phyloP scores from a whole-genome alignment of 2,113 vertebrate species.

The Epinephelus lanceolatus region DNA sequence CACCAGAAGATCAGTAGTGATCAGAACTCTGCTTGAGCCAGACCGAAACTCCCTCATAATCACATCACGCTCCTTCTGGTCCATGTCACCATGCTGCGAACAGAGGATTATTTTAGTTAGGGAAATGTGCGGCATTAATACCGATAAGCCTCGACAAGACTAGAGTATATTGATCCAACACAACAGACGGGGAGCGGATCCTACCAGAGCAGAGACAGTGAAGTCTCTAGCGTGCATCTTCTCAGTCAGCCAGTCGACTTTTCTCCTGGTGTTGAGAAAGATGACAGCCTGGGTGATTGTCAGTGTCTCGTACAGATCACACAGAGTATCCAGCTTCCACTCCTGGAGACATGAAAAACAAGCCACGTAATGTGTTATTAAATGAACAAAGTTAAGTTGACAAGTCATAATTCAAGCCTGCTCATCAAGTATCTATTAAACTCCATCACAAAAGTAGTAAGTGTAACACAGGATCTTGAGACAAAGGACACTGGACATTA shows the following conservation, averaged over 20 bases:
- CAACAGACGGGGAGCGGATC: conserved; percentile 19
- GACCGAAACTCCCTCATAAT: conserved; percentile 99
- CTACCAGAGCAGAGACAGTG: conserved; percentile 97
- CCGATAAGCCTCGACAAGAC: no score
- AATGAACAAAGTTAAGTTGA: not conserved
- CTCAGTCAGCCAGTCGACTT: conserved; percentile 99
- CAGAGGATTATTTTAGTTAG: not conserved
- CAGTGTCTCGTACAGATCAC: conserved; percentile 96
- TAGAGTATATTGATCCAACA: no score
- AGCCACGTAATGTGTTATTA: not conserved
- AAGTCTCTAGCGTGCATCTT: conserved; percentile 99
- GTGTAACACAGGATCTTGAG: conserved; percentile 84
- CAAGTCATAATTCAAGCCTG: no score
- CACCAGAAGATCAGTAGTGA: conserved; percentile 98
- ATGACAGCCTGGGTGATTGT: conserved; percentile 99
- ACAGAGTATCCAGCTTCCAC: conserved; percentile 98
- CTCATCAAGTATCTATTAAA: not conserved
- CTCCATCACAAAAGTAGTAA: not conserved
- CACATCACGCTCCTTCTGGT: conserved; percentile 98
- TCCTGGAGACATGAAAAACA: conserved; percentile 84
- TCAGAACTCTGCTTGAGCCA: conserved; percentile 95
- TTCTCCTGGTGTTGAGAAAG: conserved; percentile 98
- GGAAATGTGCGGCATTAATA: not conserved
- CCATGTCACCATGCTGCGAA: conserved; percentile 97
- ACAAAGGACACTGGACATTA: conserved; percentile 84